Evolutionary conservation across 2,113 vertebrate genomes (phyloP).

Genomic region (Erpornis zantholeuca): DNA sequence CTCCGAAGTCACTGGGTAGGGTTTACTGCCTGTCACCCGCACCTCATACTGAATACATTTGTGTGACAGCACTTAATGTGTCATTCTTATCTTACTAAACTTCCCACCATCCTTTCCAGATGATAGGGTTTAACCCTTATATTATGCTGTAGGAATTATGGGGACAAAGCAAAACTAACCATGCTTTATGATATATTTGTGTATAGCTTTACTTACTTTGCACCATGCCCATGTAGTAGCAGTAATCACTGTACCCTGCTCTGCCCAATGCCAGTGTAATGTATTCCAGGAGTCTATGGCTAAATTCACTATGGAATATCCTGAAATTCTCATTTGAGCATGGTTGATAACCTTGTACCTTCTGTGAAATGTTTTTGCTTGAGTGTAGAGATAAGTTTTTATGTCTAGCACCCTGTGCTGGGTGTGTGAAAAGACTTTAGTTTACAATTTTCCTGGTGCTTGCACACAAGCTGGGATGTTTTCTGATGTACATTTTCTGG

Average conservation of each 20-base stretch:
- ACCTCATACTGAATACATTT: not conserved
- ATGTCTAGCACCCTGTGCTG: not conserved
- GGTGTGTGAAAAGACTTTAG: not conserved
- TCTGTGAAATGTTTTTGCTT: not conserved
- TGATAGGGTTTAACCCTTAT: not conserved
- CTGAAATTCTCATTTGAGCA: not conserved
- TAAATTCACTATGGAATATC: not conserved
- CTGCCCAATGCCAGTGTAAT: not conserved
- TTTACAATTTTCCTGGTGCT: not conserved
- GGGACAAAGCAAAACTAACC: not conserved
- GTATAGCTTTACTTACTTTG: not conserved
- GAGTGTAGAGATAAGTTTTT: not conserved
- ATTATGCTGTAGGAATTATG: not conserved
- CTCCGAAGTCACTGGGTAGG: not conserved
- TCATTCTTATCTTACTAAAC: not conserved
- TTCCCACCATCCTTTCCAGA: not conserved
- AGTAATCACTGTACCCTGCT: not conserved
- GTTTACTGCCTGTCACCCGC: not conserved
- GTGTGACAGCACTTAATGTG: not conserved
- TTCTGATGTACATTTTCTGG: not conserved
- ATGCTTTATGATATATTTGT: not conserved
- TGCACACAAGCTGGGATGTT: not conserved
- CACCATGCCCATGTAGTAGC: not conserved
- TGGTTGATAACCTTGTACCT: not conserved
- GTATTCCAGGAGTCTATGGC: not conserved